Evolutionary conservation across 1,140 invertebrate genomes (phyloP).

Genomic region (Globodera rostochiensis): DNA sequence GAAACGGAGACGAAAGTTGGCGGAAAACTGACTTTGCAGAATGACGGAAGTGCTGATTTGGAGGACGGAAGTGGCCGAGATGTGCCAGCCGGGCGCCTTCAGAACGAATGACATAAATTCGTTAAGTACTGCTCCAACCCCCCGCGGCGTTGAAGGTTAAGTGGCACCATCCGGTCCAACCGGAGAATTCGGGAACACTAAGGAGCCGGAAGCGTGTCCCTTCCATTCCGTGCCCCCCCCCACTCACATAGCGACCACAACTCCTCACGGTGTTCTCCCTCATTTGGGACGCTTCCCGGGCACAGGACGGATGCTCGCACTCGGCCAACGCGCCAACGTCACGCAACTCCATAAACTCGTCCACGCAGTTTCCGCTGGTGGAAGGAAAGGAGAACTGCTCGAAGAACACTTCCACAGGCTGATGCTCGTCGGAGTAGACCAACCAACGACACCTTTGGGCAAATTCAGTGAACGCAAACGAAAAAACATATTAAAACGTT

Average conservation of each 20-base stretch:
- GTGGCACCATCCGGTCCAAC: too few species aligned
- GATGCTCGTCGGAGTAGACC: conserved; percentile 33
- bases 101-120: not conserved
- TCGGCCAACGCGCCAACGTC: conserved; percentile 56
- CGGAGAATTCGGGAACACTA: not conserved
- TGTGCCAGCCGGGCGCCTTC: conserved; percentile 18
- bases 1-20: conserved; percentile 45
- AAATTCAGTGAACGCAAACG: not conserved
- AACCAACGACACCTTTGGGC: conserved; percentile 50
- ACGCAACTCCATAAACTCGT: conserved; percentile 59
- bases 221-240: conserved; percentile 5
- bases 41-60: conserved; percentile 55
- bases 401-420: conserved; percentile 56
- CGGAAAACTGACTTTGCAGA: conserved; percentile 45
- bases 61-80: conserved; percentile 30
- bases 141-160: not conserved
- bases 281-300: conserved; percentile 33
- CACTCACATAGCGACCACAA: conserved; percentile 45
- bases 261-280: conserved; percentile 24
- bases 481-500: not conserved
- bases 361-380: conserved; percentile 46
- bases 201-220: not conserved
- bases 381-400: conserved; percentile 57
- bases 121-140: not conserved
- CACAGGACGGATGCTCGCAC: conserved; percentile 60